Evolutionary conservation across 2,888 invertebrate species (phyloP).

Genomic region (Lycocerus yunnanus): DNA sequence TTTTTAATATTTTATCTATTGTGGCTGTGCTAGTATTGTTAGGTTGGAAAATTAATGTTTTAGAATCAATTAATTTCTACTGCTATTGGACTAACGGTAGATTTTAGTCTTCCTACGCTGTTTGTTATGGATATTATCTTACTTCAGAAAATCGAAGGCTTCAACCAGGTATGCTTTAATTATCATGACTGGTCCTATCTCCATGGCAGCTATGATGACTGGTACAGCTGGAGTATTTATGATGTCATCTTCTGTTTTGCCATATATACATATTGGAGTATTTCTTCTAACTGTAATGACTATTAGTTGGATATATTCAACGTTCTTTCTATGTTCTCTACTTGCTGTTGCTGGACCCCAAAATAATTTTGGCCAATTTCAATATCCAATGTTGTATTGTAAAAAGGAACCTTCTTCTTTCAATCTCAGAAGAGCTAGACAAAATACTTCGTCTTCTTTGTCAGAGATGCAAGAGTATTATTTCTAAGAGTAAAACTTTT

Average conservation of each 20-base stretch:
- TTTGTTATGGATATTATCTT: conserved; percentile 73
- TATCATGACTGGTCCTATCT: conserved; percentile 84
- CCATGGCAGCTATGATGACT: conserved; percentile 89
- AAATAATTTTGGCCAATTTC: conserved; percentile 63
- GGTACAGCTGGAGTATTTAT: conserved; percentile 87
- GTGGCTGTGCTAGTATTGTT: conserved; percentile 77
- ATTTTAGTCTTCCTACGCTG: conserved; percentile 89
- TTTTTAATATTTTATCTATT: conserved; percentile 82
- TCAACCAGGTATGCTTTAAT: conserved; percentile 70
- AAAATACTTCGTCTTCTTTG: conserved; percentile 36
- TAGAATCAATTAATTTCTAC: conserved; percentile 92
- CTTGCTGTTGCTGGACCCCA: conserved; percentile 76
- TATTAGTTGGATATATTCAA: conserved; percentile 92
- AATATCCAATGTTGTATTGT: conserved; percentile 47
- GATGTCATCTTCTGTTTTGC: conserved; percentile 84
- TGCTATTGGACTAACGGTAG: conserved; percentile 91
- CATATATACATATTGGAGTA: conserved; percentile 90
- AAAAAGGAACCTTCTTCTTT: background rate
- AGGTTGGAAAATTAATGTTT: conserved; percentile 90
- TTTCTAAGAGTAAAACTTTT: conserved; percentile 47
- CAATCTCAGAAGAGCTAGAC: background rate
- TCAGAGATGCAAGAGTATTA: conserved; percentile 64
- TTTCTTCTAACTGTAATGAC: conserved; percentile 88
- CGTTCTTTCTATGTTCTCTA: conserved; percentile 82
- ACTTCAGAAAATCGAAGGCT: conserved; percentile 63